A percentile compares a stretch with the other conserved stretches of the same genome.
These are phyloP conservation scores for Canis aureus DNA, from an alignment of 2,113 vertebrate species.

Conservation along the genomic window DNA sequence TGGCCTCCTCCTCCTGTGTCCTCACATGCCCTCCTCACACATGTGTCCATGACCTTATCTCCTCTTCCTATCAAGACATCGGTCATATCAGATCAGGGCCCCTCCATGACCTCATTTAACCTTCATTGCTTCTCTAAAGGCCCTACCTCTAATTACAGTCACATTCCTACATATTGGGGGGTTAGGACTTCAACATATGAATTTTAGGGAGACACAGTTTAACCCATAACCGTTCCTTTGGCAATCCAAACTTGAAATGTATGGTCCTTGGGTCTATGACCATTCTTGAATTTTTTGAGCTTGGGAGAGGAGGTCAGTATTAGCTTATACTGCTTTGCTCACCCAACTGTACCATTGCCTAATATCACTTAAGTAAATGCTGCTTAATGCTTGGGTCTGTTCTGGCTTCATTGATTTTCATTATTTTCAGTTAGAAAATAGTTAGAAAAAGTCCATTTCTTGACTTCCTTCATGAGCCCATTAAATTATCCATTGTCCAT, in stretches of 20 bases:
- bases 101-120: neutral
- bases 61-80: neutral
- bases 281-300: slow-evolving; percentile 25
- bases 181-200: neutral
- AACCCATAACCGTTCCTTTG: neutral
- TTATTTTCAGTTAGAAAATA: slow-evolving; percentile 43
- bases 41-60: neutral
- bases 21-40: neutral
- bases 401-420: slow-evolving; percentile 52
- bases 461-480: slow-evolving; percentile 3
- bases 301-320: neutral
- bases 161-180: neutral
- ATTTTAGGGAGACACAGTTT: neutral
- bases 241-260: neutral
- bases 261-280: neutral
- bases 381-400: neutral
- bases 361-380: slow-evolving; percentile 39
- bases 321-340: neutral
- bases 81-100: neutral
- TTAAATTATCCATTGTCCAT: neutral
- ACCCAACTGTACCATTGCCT: neutral
- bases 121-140: neutral
- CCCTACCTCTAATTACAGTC: neutral
- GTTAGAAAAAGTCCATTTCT: neutral
- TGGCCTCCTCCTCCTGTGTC: neutral